Percentiles rank a stretch among this genome's conserved stretches.
Conservation (phyloP, 2,797 vertebrate species). For the Propithecus deckenii region DNA sequence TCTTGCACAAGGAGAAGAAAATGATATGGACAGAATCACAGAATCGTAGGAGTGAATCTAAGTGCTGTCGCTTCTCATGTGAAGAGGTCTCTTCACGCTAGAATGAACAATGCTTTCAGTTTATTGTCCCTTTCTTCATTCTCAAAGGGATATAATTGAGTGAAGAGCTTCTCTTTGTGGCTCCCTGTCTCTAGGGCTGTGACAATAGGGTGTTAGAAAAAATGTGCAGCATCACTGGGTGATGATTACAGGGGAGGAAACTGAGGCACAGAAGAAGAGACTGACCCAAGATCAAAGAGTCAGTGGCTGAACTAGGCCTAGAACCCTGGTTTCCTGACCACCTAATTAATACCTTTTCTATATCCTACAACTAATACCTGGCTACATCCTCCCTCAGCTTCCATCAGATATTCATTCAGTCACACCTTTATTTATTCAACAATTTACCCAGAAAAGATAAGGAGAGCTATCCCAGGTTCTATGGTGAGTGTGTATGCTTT, state of each 20-base stretch:
- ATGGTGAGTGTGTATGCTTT: background rate
- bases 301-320: background rate
- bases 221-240: background rate
- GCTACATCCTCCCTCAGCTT: background rate
- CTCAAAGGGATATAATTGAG: background rate
- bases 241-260: background rate
- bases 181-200: background rate
- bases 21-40: background rate
- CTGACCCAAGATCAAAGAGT: background rate
- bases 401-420: background rate
- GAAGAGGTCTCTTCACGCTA: slow-evolving; percentile 6
- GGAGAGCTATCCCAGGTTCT: background rate
- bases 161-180: background rate
- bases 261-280: background rate
- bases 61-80: background rate
- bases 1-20: background rate
- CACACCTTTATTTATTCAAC: background rate
- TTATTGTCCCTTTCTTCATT: background rate
- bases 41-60: background rate
- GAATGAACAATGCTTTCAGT: background rate
- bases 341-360: background rate
- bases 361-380: background rate
- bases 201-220: background rate
- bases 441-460: background rate
- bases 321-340: background rate